These are phyloP conservation scores for Anneissia japonica DNA, from an alignment of 35 echinoderm and acorn worm species.

Conservation along the genomic window DNA sequence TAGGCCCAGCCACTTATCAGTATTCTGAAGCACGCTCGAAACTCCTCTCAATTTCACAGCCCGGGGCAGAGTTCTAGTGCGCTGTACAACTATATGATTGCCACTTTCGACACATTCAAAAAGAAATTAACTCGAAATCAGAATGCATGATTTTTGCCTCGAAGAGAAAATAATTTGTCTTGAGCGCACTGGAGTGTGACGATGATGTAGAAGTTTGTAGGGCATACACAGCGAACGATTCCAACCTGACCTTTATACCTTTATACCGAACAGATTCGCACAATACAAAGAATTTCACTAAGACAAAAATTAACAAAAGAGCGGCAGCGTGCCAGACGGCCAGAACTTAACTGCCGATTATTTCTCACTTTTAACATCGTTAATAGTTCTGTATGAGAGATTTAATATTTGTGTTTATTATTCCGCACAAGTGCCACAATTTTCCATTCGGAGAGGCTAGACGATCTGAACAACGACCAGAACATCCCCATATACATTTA, in stretches of 20 bases:
- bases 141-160: neutral
- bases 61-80: neutral
- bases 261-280: neutral
- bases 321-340: neutral
- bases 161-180: constrained; percentile 2
- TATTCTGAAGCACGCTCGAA: neutral
- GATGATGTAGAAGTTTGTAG: neutral
- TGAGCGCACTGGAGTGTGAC: neutral
- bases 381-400: neutral
- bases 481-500: too few species aligned
- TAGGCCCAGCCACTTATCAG: neutral
- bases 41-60: neutral
- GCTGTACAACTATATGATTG: neutral
- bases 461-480: too few species aligned
- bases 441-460: neutral
- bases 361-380: neutral
- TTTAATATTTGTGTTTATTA: neutral
- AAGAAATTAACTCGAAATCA: neutral
- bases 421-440: neutral
- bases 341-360: neutral
- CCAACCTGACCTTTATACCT: neutral
- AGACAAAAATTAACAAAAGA: neutral
- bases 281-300: neutral
- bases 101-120: neutral
- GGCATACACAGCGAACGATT: neutral